Conservation (phyloP, 2,113 vertebrate species). For the Heterotis niloticus region DNA sequence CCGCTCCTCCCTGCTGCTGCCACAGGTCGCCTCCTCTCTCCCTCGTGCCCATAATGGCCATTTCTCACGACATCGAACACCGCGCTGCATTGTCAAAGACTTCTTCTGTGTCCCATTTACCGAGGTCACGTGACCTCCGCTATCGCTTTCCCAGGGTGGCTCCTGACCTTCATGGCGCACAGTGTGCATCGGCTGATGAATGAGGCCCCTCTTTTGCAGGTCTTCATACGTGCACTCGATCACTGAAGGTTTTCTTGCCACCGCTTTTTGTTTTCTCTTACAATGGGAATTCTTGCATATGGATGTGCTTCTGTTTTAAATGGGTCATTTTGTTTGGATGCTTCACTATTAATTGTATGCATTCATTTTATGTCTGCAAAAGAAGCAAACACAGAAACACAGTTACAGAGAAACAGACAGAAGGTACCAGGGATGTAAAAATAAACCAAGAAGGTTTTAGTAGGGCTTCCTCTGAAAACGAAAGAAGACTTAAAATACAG, state of each 20-base stretch:
- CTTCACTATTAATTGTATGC: not conserved
- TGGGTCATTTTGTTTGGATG: constrained; percentile 8
- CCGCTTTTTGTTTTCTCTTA: too few species aligned
- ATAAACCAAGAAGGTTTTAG: too few species aligned
- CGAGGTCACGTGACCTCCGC: constrained; percentile 32
- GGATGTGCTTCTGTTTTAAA: not conserved
- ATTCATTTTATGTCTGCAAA: not conserved
- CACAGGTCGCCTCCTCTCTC: not conserved
- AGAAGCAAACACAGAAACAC: not conserved
- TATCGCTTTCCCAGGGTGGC: constrained; percentile 17
- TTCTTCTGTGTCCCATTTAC: constrained; percentile 36
- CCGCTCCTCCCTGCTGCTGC: not conserved
- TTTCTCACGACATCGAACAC: constrained; percentile 48
- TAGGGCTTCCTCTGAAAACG: too few species aligned
- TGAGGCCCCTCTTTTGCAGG: not conserved
- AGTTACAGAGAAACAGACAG: too few species aligned
- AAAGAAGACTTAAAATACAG: too few species aligned
- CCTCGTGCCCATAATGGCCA: constrained; percentile 24
- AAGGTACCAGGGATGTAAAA: too few species aligned
- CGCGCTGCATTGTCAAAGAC: constrained; percentile 17
- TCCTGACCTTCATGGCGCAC: not conserved
- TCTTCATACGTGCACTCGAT: not conserved
- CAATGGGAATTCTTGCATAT: too few species aligned
- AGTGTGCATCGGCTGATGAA: not conserved
- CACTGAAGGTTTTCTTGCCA: not conserved